Evolutionary conservation across 2,888 invertebrate species (phyloP).

Genomic region (Amitus sp.): DNA sequence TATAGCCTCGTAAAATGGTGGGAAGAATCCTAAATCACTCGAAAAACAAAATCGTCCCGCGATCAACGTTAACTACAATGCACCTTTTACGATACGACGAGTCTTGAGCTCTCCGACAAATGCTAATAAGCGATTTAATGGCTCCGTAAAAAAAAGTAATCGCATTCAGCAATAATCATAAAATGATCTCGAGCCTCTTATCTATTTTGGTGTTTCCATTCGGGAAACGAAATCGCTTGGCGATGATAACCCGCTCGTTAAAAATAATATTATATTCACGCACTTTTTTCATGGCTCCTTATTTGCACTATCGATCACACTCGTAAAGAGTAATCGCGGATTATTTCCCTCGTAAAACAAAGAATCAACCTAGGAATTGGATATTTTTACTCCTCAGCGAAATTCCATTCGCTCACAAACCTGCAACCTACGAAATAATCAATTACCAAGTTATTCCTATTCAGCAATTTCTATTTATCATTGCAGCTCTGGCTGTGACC

Average conservation of each 20-base stretch:
- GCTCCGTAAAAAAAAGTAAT: constrained; percentile 29
- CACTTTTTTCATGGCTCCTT: constrained; percentile 18
- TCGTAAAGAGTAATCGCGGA: constrained; percentile 10
- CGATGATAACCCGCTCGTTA: constrained; percentile 18
- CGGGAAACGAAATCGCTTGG: background rate
- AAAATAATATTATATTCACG: constrained; percentile 9
- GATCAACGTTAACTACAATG: background rate
- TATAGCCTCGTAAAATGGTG: background rate
- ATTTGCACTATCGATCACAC: constrained; percentile 30
- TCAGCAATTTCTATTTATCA: too few relatives aligned
- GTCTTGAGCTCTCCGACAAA: constrained; percentile 11
- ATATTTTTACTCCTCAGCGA: too few relatives aligned
- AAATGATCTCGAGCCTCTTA: constrained; percentile 29
- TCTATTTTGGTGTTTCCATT: constrained; percentile 32
- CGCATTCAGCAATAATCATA: constrained; percentile 35
- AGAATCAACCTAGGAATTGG: too few relatives aligned
- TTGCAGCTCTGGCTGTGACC: too few relatives aligned
- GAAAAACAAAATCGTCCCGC: constrained; percentile 9
- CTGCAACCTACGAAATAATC: too few relatives aligned
- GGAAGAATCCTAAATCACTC: constrained; percentile 4
- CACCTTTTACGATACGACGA: constrained; percentile 18
- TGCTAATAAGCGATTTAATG: constrained; percentile 31
- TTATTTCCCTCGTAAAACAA: too few relatives aligned
- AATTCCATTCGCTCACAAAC: too few relatives aligned
- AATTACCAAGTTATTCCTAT: too few relatives aligned